Conservation (phyloP, 2,113 vertebrate species). For the Sebastes fasciatus region DNA sequence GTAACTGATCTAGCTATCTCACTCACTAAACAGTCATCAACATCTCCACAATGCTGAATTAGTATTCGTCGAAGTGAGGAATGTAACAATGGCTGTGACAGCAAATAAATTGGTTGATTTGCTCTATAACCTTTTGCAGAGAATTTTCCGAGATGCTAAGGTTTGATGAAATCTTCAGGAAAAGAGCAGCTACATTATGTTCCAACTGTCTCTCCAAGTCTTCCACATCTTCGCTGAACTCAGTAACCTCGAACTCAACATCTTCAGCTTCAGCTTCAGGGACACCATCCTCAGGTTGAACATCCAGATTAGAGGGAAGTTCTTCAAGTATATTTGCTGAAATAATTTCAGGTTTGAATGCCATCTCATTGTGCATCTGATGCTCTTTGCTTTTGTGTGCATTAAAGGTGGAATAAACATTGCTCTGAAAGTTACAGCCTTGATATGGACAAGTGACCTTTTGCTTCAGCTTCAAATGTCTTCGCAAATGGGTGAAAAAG, state of each 20-base stretch:
- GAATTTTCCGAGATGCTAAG: slow-evolving; percentile 19
- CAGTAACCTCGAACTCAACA: too few species aligned
- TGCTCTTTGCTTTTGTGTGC: slow-evolving; percentile 32
- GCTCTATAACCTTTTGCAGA: slow-evolving; percentile 16
- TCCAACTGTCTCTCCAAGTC: slow-evolving; percentile 10
- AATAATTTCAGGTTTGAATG: slow-evolving; percentile 17
- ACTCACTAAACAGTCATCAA: slow-evolving; percentile 6
- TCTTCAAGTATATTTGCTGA: background rate
- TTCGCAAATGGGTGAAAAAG: slow-evolving; percentile 29
- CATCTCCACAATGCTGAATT: background rate
- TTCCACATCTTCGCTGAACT: background rate
- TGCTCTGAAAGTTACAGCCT: slow-evolving; percentile 22
- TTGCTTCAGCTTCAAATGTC: slow-evolving; percentile 29
- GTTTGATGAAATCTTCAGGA: slow-evolving; percentile 18
- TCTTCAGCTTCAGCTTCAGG: background rate
- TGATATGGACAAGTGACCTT: slow-evolving; percentile 12
- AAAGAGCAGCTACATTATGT: slow-evolving; percentile 14
- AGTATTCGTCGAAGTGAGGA: background rate
- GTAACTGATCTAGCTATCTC: background rate
- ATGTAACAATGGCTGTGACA: slow-evolving; percentile 7
- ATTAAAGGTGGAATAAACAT: slow-evolving; percentile 18
- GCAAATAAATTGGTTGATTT: slow-evolving; percentile 16
- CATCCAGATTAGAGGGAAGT: background rate
- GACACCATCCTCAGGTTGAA: background rate
- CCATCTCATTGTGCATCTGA: background rate